Evolutionary conservation across 2,888 invertebrate species (phyloP).

Genomic region (Oconnorella tubifera): DNA sequence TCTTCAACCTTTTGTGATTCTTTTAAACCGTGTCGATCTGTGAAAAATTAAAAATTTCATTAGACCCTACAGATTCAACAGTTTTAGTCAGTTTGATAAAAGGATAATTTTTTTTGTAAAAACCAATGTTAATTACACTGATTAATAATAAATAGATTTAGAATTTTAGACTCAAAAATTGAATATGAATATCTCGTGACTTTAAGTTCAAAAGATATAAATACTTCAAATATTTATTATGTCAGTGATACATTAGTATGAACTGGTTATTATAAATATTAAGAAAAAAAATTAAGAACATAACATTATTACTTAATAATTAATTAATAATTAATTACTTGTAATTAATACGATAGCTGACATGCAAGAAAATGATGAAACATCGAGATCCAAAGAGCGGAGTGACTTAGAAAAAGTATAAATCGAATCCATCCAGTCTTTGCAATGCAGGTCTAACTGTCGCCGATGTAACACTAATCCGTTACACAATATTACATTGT

Average conservation of each 20-base stretch:
- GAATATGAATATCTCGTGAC: no score
- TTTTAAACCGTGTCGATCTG: neutral
- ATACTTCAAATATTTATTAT: no score
- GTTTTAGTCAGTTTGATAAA: no score
- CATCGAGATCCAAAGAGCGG: conserved; percentile 85
- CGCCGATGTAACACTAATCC: conserved; percentile 83
- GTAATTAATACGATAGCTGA: conserved; percentile 89
- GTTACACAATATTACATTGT: conserved; percentile 88
- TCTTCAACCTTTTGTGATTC: neutral
- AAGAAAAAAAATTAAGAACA: no score
- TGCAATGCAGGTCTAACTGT: conserved; percentile 86
- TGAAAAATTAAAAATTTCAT: neutral
- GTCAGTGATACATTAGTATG: no score
- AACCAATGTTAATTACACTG: no score
- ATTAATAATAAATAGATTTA: neutral
- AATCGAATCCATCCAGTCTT: conserved; percentile 89
- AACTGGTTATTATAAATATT: no score
- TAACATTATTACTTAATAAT: no score
- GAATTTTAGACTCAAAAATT: no score
- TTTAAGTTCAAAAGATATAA: no score
- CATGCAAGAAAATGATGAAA: conserved; percentile 89
- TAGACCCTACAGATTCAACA: neutral
- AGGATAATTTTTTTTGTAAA: no score
- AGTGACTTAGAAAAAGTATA: conserved; percentile 85
- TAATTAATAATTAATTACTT: no score